These are phyloP conservation scores for Dynastes maya DNA, from an alignment of 2,888 invertebrate genomes.

Conservation along the genomic window DNA sequence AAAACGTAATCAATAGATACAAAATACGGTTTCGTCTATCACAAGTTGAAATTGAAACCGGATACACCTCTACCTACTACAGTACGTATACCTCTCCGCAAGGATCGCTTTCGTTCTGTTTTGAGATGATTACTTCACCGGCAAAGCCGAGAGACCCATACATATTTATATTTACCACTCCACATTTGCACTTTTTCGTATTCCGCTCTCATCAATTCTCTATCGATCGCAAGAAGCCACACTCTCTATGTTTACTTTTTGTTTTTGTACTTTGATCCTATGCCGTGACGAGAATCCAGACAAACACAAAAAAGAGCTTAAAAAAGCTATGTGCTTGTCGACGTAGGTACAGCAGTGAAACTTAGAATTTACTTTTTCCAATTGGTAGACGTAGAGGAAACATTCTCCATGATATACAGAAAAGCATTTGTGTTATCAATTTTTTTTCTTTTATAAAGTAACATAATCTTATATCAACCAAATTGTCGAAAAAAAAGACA, in stretches of 20 bases:
- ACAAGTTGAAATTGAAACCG: slow-evolving; percentile 1
- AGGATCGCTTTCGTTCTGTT: neutral
- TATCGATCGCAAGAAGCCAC: slow-evolving; percentile 54
- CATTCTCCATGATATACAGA: too few relatives aligned
- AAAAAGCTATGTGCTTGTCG: neutral
- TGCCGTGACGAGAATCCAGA: slow-evolving; percentile 46
- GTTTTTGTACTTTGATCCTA: slow-evolving; percentile 47
- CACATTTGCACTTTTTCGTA: slow-evolving; percentile 58
- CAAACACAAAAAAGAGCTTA: slow-evolving; percentile 31
- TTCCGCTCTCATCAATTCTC: slow-evolving; percentile 57
- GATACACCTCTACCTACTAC: neutral
- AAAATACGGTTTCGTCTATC: neutral
- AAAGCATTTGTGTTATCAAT: too few relatives aligned
- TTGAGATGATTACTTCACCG: neutral
- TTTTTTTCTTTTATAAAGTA: too few relatives aligned
- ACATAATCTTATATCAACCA: too few relatives aligned
- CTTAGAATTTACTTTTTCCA: too few relatives aligned
- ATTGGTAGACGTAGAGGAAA: too few relatives aligned
- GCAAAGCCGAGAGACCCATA: slow-evolving; percentile 50
- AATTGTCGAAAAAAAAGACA: too few relatives aligned
- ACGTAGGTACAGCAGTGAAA: too few relatives aligned
- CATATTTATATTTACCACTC: slow-evolving; percentile 58
- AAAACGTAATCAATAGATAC: too few relatives aligned
- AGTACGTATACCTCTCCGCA: too few relatives aligned
- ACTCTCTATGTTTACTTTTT: slow-evolving; percentile 48